These are phyloP conservation scores for Maniola hyperantus DNA, from an alignment of 2,888 invertebrate genomes.

Conservation along the genomic window DNA sequence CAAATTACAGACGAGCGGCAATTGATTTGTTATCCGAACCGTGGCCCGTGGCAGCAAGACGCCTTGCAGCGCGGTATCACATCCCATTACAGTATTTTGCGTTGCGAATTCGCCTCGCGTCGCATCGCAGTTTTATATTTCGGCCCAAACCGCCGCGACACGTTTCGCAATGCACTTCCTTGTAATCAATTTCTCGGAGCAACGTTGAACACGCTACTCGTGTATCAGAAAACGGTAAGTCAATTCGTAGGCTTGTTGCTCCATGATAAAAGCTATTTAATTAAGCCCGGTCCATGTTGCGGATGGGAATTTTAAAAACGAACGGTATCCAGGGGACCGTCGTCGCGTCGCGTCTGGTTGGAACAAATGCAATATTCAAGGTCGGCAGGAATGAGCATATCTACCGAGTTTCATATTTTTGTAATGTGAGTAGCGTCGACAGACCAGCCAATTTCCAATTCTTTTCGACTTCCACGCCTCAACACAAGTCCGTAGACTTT, in stretches of 20 bases:
- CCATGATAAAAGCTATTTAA: slow-evolving; percentile 35
- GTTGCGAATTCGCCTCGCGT: too few species aligned
- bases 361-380: slow-evolving; percentile 42
- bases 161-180: too few species aligned
- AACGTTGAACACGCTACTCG: background rate
- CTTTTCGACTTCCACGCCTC: background rate
- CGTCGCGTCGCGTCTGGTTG: slow-evolving; percentile 16
- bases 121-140: too few species aligned
- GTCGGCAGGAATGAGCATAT: slow-evolving; percentile 38
- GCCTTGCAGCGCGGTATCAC: too few species aligned
- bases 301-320: slow-evolving; percentile 38
- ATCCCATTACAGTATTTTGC: too few species aligned
- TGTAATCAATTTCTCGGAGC: too few species aligned
- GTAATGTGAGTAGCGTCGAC: background rate
- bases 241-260: background rate
- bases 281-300: slow-evolving; percentile 33
- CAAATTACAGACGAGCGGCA: too few species aligned
- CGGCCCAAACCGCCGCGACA: too few species aligned
- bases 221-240: background rate
- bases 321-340: slow-evolving; percentile 26
- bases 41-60: too few species aligned
- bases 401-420: slow-evolving; percentile 14
- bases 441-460: background rate
- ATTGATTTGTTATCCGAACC: too few species aligned
- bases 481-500: background rate